Conservation (phyloP, 2,113 vertebrate genomes). For the Nibea coibor region DNA sequence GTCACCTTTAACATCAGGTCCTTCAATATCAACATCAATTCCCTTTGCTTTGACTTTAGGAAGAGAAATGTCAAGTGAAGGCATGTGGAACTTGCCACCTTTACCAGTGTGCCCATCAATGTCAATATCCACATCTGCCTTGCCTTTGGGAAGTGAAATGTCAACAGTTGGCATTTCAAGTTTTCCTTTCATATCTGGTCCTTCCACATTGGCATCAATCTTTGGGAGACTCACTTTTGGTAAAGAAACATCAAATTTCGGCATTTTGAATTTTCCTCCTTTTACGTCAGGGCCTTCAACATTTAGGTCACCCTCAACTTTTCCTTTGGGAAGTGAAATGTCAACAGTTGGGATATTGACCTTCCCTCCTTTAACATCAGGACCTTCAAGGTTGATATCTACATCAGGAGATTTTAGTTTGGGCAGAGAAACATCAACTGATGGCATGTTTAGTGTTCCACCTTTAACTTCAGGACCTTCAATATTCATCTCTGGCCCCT, state of each 20-base stretch:
- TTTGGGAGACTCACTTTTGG: background rate
- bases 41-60: constrained; percentile 67
- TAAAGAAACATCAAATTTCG: constrained; percentile 24
- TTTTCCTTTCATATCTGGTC: too few species aligned
- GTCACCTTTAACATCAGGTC: constrained; percentile 32
- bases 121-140: background rate
- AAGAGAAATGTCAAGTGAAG: constrained; percentile 73
- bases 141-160: constrained; percentile 17
- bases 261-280: constrained; percentile 55
- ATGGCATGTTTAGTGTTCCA: constrained; percentile 69
- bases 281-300: constrained; percentile 48
- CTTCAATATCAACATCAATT: constrained; percentile 31
- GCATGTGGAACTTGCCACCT: constrained; percentile 73
- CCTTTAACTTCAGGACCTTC: constrained; percentile 55
- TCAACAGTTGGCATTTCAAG: background rate
- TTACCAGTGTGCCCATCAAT: constrained; percentile 11
- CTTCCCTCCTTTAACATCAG: constrained; percentile 54
- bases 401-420: constrained; percentile 46
- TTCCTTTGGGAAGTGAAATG: constrained; percentile 71
- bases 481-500: constrained; percentile 52
- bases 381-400: constrained; percentile 36
- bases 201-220: background rate
- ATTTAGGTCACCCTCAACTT: constrained; percentile 30
- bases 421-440: constrained; percentile 64
- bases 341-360: constrained; percentile 60